Percentiles rank a stretch among this genome's conserved stretches.
Conservation (phyloP, 1,140 invertebrate species). For the Drosophila truncata region DNA sequence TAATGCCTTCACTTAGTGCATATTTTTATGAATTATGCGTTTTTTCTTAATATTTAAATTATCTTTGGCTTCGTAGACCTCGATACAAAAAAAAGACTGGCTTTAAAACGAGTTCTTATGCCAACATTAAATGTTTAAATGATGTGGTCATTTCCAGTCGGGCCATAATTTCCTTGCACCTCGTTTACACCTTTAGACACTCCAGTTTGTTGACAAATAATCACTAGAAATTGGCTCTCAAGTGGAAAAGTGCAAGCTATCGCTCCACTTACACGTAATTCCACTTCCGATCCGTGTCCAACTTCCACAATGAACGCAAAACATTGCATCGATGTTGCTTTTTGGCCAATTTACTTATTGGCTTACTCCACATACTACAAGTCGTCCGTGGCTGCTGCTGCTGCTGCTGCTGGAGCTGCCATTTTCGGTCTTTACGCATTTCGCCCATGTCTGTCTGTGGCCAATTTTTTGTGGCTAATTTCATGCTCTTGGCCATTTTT, state of each 20-base stretch:
- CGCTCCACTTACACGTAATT: conserved; percentile 10
- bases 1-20: too few relatives aligned
- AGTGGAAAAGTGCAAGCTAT: conserved; percentile 24
- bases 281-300: conserved; percentile 28
- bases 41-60: neutral
- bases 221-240: neutral
- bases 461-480: conserved; percentile 48
- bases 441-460: conserved; percentile 13
- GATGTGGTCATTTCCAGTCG: neutral
- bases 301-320: conserved; percentile 14
- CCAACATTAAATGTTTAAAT: conserved; percentile 1
- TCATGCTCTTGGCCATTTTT: conserved; percentile 63
- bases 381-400: too few relatives aligned
- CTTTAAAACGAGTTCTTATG: conserved; percentile 6
- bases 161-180: conserved; percentile 20
- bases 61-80: neutral
- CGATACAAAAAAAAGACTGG: neutral
- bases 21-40: neutral
- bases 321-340: conserved; percentile 9
- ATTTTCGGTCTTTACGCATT: conserved; percentile 44
- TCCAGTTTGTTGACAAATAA: conserved; percentile 16
- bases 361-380: conserved; percentile 70
- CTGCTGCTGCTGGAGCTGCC: conserved; percentile 1
- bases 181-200: conserved; percentile 21
- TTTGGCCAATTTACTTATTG: conserved; percentile 78